These are phyloP conservation scores for Ridgeia piscesae DNA, from an alignment of 1,140 invertebrate genomes.

Conservation along the genomic window DNA sequence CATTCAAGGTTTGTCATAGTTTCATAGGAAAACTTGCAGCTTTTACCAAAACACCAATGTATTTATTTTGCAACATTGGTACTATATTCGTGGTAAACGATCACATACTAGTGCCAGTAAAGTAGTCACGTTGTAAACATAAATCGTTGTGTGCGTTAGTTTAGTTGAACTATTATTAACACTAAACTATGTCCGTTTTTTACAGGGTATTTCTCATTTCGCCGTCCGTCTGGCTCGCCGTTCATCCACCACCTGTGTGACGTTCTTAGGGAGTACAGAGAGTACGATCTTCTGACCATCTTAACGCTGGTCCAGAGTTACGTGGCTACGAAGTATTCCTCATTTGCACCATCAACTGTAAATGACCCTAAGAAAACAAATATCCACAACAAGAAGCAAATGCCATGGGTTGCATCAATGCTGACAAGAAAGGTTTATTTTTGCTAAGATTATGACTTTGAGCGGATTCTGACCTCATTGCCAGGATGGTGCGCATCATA, in stretches of 20 bases:
- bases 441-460: not conserved
- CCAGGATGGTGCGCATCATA: not conserved
- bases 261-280: not conserved
- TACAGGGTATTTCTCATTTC: not conserved
- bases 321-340: not conserved
- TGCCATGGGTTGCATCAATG: not conserved
- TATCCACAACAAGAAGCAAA: not conserved
- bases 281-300: not conserved
- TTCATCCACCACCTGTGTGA: not conserved
- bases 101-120: not conserved
- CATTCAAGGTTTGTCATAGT: too few species aligned
- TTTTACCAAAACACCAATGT: not conserved
- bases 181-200: not conserved
- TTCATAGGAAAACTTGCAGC: not conserved
- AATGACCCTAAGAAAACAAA: not conserved
- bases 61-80: not conserved
- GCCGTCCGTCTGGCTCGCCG: not conserved
- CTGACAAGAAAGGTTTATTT: not conserved
- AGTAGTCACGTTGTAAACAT: not conserved
- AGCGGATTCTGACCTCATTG: too few species aligned
- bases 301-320: not conserved
- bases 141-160: not conserved
- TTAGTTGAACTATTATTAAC: not conserved
- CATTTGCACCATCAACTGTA: not conserved
- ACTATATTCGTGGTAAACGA: too few species aligned